Percentiles rank a stretch among this genome's conserved stretches.
phyloP scores from a whole-genome alignment of 2,888 invertebrate genomes.

The Homarus gammarus region DNA sequence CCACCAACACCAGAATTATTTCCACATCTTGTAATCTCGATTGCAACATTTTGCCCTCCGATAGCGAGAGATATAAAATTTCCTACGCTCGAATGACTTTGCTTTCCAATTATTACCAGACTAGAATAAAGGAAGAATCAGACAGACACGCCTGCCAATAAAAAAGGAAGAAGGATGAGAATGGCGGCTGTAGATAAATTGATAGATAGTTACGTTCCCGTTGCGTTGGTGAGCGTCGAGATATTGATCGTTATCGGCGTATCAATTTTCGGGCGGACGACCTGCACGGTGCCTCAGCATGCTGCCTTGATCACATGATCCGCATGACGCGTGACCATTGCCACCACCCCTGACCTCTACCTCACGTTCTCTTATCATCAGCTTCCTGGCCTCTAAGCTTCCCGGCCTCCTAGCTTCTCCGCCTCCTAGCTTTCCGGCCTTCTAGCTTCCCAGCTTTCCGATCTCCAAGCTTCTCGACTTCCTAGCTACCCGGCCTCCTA shows the following conservation, averaged over 20 bases:
- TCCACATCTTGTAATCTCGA: background rate
- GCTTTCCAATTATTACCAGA: background rate
- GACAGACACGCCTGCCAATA: no score
- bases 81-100: background rate
- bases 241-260: constrained; percentile 44
- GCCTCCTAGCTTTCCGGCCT: no score
- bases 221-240: constrained; percentile 33
- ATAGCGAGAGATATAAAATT: background rate
- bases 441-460: no score
- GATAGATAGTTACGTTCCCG: constrained; percentile 39
- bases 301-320: background rate
- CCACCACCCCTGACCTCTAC: background rate
- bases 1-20: background rate
- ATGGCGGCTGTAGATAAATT: constrained; percentile 31
- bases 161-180: no score
- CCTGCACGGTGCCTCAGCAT: constrained; percentile 1
- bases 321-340: constrained; percentile 13
- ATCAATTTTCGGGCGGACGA: constrained; percentile 45
- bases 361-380: background rate
- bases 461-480: no score
- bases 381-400: no score
- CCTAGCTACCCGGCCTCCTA: no score
- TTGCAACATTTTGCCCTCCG: background rate
- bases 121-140: no score
- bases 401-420: no score